phyloP scores from a whole-genome alignment of 92 coral and sea anemone genomes.

The Diadumene lineata region DNA sequence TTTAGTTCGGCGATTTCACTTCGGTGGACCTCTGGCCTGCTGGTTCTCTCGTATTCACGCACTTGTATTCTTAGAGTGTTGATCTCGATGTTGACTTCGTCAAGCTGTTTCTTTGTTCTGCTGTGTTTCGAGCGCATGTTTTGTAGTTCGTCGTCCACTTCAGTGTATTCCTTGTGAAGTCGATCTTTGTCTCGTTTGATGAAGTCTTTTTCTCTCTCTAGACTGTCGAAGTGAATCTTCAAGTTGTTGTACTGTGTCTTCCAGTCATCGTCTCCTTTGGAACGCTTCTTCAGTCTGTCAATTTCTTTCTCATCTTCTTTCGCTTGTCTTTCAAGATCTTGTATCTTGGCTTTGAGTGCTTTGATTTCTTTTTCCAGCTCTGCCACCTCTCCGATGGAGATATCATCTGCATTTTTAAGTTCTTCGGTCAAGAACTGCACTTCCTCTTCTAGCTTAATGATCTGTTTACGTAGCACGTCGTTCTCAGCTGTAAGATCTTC shows the following conservation, averaged over 20 bases:
- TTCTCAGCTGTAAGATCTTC: constrained; percentile 57
- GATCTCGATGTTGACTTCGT: constrained; percentile 46
- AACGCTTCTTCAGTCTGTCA: constrained; percentile 60
- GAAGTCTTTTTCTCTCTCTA: constrained; percentile 63
- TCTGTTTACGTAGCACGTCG: constrained; percentile 62
- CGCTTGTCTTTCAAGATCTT: constrained; percentile 64
- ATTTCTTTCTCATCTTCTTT: constrained; percentile 58
- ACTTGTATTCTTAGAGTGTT: constrained; percentile 47
- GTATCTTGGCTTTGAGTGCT: constrained; percentile 54
- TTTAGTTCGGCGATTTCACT: constrained; percentile 51
- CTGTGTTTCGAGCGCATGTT: constrained; percentile 47
- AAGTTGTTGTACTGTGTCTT: constrained; percentile 48
- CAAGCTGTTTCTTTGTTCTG: constrained; percentile 49
- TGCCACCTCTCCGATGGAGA: constrained; percentile 51
- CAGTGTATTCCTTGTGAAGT: constrained; percentile 33
- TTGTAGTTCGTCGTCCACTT: constrained; percentile 58
- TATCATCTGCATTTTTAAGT: constrained; percentile 53
- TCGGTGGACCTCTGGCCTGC: constrained; percentile 34
- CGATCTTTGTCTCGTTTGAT: constrained; percentile 52
- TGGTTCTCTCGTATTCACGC: constrained; percentile 36
- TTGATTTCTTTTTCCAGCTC: constrained; percentile 57
- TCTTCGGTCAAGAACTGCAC: constrained; percentile 56
- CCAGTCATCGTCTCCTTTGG: constrained; percentile 70
- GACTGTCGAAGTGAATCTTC: constrained; percentile 50
- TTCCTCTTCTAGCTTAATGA: constrained; percentile 68